phyloP scores from a whole-genome alignment of 2,888 invertebrate species.

The Caenorhabditis plicata region DNA sequence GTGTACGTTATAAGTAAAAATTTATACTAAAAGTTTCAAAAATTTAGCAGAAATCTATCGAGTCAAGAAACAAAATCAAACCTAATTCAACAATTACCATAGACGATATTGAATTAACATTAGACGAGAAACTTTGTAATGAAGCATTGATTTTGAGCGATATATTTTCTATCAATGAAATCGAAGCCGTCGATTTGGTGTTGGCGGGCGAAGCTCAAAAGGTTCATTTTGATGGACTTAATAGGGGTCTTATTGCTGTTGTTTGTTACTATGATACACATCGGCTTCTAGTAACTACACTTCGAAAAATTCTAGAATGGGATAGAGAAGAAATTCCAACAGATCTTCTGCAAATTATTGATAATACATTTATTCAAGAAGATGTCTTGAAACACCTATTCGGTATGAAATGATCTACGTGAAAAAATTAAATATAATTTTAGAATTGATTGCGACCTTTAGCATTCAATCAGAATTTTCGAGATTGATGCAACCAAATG shows the following conservation, averaged over 20 bases:
- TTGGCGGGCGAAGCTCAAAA: constrained; percentile 47
- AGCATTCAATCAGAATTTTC: constrained; percentile 41
- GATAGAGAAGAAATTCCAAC: constrained; percentile 22
- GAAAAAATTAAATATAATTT: constrained; percentile 1
- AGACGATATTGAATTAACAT: constrained; percentile 18
- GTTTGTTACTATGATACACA: constrained; percentile 57
- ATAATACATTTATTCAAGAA: constrained; percentile 21
- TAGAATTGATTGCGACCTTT: constrained; percentile 34
- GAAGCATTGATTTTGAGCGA: constrained; percentile 43
- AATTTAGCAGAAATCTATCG: background rate
- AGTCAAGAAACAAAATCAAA: constrained; percentile 6
- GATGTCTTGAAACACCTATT: constrained; percentile 29
- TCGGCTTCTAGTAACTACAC: constrained; percentile 9
- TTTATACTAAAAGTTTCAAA: background rate
- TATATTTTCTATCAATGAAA: constrained; percentile 38
- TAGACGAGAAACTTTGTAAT: constrained; percentile 21
- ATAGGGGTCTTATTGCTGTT: constrained; percentile 47
- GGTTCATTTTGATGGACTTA: constrained; percentile 40
- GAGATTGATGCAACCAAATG: constrained; percentile 30
- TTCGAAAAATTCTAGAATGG: constrained; percentile 30
- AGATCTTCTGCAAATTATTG: constrained; percentile 14
- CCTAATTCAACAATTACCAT: constrained; percentile 8
- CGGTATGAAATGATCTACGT: constrained; percentile 8
- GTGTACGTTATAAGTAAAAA: constrained; percentile 3
- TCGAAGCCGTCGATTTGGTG: constrained; percentile 45